Evolutionary conservation across 2,888 invertebrate genomes (phyloP).

Genomic region (Strigamia transsilvanica): DNA sequence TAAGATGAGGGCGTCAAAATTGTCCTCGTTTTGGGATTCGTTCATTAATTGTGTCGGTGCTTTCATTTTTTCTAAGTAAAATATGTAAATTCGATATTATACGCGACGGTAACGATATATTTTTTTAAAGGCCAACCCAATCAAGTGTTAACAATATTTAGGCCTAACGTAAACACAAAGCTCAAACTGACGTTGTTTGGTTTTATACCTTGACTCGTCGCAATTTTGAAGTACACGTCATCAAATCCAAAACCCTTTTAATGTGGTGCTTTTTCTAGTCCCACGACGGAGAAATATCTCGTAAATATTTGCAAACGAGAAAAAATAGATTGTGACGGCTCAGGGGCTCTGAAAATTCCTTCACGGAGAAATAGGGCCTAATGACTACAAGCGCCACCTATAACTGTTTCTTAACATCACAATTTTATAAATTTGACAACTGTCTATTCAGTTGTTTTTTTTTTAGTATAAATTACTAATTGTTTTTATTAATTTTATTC

Average conservation of each 20-base stretch:
- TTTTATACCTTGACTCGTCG: constrained; percentile 44
- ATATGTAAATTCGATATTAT: background rate
- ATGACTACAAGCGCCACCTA: constrained; percentile 19
- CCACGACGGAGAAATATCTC: constrained; percentile 14
- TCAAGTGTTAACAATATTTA: background rate
- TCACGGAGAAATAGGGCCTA: constrained; percentile 31
- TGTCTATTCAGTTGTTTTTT: background rate
- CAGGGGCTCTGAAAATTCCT: constrained; percentile 22
- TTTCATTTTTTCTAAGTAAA: constrained; percentile 52
- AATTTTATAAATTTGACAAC: background rate
- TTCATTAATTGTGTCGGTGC: constrained; percentile 52
- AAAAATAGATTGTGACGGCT: constrained; percentile 28
- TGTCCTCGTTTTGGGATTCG: constrained; percentile 17
- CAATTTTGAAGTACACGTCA: constrained; percentile 43
- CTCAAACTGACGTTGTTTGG: background rate
- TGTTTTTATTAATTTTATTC: background rate
- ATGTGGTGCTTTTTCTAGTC: background rate
- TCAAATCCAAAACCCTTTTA: constrained; percentile 27
- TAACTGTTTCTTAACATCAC: background rate
- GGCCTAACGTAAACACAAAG: constrained; percentile 46
- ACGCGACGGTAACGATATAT: background rate
- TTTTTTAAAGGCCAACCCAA: background rate
- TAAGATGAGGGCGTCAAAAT: constrained; percentile 31
- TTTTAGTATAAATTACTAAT: background rate
- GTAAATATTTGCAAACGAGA: constrained; percentile 28